Evolutionary conservation across 2,888 invertebrate genomes (phyloP), one percentile per base, ranked within the genome.

Genomic region (Isoperla grammatica): DNA sequence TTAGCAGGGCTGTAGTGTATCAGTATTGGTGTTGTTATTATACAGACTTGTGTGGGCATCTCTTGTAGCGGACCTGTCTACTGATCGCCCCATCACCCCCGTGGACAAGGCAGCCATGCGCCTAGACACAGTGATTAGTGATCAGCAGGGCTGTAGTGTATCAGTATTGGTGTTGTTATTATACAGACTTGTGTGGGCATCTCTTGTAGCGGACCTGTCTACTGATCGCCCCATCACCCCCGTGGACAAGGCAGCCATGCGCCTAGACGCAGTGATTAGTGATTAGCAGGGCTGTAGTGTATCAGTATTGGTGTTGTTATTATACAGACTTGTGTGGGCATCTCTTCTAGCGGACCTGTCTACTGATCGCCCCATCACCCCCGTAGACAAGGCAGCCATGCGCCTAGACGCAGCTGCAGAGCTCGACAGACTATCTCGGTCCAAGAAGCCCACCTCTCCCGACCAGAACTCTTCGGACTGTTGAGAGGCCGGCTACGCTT

Each of bases 321-420:
- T n/a, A n/a, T n/a, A n/a, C n/a, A n/a, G n/a, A n/a, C n/a, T n/a
- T n/a, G n/a, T n/a, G n/a, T n/a, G n/a, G n/a, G n/a, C n/a, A n/a
- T n/a, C n/a, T n/a, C n/a, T n/a, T n/a, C n/a, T 42, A 59, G 56
- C 56, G 22, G 63, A 63, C 22, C 11, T 57, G 48, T 12, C 57
- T 39, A 57, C 43, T 39, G 63, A 63, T n/a, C 37, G 63, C 37
- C 57, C 64, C 2, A 62, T 62, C 53, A 59, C 71, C 39, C 76
- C 80, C 13, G 80, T 84, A 63, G 90, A 88, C 72, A 84, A 87
- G 74, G 80, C 86, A 58, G 80, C 86, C 19, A 87, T 90, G 76
- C 81, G 93, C 63, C 88, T 90, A 15, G 94, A 95, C 76, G 95
- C 94, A 37, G 93, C 92, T 22, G 95, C 95, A 9, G 95, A 95